A percentile compares a stretch with the other conserved stretches of the same genome.
Evolutionary conservation across 2,113 vertebrate genomes (phyloP).

Genomic region (Plectropomus leopardus): DNA sequence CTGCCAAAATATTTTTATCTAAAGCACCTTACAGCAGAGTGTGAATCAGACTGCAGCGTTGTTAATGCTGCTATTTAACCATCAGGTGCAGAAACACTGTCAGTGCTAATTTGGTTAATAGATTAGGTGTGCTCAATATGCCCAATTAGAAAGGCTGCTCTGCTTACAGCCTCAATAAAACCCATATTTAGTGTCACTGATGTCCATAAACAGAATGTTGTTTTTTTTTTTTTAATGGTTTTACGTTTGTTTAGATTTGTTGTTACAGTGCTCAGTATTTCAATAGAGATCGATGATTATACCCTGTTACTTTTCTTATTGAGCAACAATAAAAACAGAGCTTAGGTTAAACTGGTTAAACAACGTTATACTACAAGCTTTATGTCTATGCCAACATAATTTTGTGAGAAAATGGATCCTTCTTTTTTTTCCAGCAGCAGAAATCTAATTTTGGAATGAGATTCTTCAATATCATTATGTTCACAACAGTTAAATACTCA

Average conservation of each 20-base stretch:
- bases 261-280: not conserved
- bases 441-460: slow-evolving; percentile 63
- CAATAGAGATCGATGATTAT: not conserved
- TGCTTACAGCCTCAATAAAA: slow-evolving; percentile 17
- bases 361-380: not conserved
- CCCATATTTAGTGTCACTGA: slow-evolving; percentile 19
- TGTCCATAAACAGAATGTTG: not conserved
- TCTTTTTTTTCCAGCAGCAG: slow-evolving; percentile 16
- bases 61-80: slow-evolving; percentile 25
- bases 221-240: not conserved
- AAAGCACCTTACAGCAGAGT: not conserved
- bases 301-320: not conserved
- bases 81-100: slow-evolving; percentile 27
- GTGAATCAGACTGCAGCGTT: slow-evolving; percentile 22
- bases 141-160: slow-evolving; percentile 24
- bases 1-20: not conserved
- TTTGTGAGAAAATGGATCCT: slow-evolving; percentile 55
- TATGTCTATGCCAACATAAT: slow-evolving; percentile 33
- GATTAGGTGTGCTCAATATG: slow-evolving; percentile 32
- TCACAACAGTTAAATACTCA: slow-evolving; percentile 59
- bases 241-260: slow-evolving; percentile 9
- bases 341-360: slow-evolving; percentile 21
- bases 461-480: slow-evolving; percentile 63
- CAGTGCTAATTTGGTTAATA: slow-evolving; percentile 34
- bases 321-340: slow-evolving; percentile 19